phyloP scores from a whole-genome alignment of 2,113 vertebrate genomes.

The Phrynocephalus versicolor region DNA sequence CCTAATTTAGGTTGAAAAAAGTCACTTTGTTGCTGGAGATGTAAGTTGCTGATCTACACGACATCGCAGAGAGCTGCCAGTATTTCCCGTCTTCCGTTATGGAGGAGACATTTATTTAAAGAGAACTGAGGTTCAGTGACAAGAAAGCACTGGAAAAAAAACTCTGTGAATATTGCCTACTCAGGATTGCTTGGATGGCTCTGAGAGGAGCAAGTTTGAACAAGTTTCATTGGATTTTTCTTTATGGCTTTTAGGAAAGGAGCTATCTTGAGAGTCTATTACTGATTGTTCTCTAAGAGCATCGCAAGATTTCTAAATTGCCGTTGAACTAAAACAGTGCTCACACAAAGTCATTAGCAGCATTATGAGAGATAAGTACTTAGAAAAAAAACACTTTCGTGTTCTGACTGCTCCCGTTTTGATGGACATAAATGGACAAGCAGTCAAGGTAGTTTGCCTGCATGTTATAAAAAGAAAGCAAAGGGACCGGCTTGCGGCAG shows the following conservation, averaged over 20 bases:
- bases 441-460: not conserved
- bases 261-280: not conserved
- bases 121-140: not conserved
- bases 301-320: slow-evolving; percentile 3
- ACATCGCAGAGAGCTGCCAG: not conserved
- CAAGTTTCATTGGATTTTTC: not conserved
- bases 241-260: slow-evolving; percentile 6
- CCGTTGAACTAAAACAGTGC: not conserved
- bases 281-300: not conserved
- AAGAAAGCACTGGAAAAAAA: not conserved
- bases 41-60: not conserved
- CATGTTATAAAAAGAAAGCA: not conserved
- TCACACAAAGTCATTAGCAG: not conserved
- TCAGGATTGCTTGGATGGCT: not conserved
- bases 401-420: not conserved
- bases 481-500: not conserved
- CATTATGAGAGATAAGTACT: not conserved
- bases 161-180: not conserved
- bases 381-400: not conserved
- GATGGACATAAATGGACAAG: not conserved
- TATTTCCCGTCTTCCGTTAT: not conserved
- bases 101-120: not conserved
- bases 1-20: not conserved
- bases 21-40: too few relatives aligned
- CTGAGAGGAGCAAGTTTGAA: not conserved